Conservation (phyloP, 1,140 invertebrate species). For the Chelonus insularis region DNA sequence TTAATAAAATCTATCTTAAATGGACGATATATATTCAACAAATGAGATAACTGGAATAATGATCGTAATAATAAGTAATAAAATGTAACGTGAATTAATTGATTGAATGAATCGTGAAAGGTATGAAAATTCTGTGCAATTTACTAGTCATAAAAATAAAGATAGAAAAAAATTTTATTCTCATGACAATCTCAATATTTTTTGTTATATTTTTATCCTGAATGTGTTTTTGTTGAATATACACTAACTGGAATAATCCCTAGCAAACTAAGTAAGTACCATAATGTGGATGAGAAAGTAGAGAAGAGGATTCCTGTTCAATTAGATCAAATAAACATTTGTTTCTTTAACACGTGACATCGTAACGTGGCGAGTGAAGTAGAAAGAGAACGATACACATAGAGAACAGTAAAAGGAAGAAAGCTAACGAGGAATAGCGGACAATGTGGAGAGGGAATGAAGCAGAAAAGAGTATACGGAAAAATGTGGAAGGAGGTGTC, state of each 20-base stretch:
- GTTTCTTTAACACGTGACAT: conserved; percentile 60
- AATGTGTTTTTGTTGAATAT: no score
- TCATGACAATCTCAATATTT: no score
- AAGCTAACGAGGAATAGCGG: conserved; percentile 1
- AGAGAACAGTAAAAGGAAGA: conserved; percentile 21
- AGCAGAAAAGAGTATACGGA: conserved; percentile 22
- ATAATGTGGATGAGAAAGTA: background rate
- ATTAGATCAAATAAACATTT: conserved; percentile 63
- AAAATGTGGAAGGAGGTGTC: conserved; percentile 29
- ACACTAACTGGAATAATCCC: background rate
- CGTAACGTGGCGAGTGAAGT: conserved; percentile 46
- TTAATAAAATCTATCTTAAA: no score
- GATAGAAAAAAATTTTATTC: no score
- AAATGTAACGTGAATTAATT: no score
- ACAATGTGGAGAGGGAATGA: conserved; percentile 14
- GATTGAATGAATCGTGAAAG: no score
- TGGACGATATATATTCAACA: no score
- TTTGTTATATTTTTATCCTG: no score
- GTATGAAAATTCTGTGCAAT: no score
- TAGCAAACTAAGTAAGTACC: background rate
- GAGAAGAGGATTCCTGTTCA: conserved; percentile 55
- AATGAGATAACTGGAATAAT: no score
- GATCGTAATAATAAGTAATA: no score
- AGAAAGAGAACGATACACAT: background rate
- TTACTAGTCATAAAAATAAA: no score